Evolutionary conservation across 1,140 invertebrate species (phyloP).

Genomic region (Macrotrachela quadricornifera): DNA sequence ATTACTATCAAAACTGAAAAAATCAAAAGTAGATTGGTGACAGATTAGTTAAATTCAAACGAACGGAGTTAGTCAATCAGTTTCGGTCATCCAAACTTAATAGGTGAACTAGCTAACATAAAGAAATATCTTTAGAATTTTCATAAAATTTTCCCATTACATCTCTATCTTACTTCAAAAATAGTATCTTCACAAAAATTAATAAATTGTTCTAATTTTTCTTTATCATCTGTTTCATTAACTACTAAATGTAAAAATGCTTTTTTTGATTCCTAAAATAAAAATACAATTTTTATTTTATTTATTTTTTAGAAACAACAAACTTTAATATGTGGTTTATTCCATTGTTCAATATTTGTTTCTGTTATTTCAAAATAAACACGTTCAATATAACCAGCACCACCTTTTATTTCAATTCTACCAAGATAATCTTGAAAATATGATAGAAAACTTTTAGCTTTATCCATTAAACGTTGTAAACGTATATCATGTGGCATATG

Average conservation of each 20-base stretch:
- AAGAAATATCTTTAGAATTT: no score
- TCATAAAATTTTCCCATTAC: no score
- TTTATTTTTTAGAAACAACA: no score
- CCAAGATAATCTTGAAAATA: slow-evolving; percentile 96
- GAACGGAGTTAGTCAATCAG: no score
- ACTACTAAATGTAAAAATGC: slow-evolving; percentile 95
- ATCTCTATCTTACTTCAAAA: slow-evolving; percentile 54
- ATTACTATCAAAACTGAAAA: no score
- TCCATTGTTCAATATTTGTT: slow-evolving; percentile 97
- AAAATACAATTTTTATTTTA: no score
- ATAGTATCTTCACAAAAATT: slow-evolving; percentile 99
- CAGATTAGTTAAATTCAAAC: no score
- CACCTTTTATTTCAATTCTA: slow-evolving; percentile 84
- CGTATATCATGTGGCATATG: slow-evolving; percentile 98
- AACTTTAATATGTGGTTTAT: slow-evolving; percentile 88
- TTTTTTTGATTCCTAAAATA: slow-evolving; percentile 61
- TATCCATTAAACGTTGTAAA: slow-evolving; percentile 76
- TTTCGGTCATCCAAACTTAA: no score
- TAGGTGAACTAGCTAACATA: no score
- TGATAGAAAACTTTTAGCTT: slow-evolving; percentile 81
- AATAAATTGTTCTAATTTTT: slow-evolving; percentile 93
- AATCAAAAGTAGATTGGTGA: no score
- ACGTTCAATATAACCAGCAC: slow-evolving; percentile 78
- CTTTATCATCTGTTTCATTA: slow-evolving; percentile 97
- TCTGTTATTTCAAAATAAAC: slow-evolving; percentile 99